Evolutionary conservation across 2,797 vertebrate species (phyloP).

Genomic region (Halcyon leucocephala): DNA sequence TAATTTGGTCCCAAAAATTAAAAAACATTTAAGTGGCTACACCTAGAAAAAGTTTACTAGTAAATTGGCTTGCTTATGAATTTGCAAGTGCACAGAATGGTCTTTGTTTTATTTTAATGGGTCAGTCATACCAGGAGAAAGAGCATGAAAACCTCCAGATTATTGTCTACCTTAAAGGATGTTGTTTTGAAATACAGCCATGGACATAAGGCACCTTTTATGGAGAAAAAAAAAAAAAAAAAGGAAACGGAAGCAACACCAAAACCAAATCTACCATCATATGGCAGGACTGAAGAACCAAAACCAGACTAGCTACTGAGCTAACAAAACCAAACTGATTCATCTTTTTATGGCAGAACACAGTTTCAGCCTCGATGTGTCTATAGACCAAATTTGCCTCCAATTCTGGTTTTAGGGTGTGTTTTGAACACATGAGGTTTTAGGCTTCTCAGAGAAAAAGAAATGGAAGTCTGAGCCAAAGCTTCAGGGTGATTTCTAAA

Average conservation of each 20-base stretch:
- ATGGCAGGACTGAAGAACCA: background rate
- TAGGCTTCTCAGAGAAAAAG: background rate
- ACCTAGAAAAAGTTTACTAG: background rate
- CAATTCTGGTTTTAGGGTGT: background rate
- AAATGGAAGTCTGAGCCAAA: background rate
- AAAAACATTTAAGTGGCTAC: background rate
- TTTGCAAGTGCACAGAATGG: background rate
- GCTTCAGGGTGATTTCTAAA: background rate
- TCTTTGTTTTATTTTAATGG: background rate
- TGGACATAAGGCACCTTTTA: background rate
- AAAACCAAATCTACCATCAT: background rate
- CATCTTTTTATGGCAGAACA: background rate
- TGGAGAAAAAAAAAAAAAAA: background rate
- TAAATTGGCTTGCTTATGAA: background rate
- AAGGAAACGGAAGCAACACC: background rate
- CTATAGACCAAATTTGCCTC: background rate
- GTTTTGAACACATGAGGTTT: background rate
- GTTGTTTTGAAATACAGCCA: conserved; percentile 1
- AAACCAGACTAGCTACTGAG: background rate
- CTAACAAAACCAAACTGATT: background rate
- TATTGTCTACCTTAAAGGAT: background rate
- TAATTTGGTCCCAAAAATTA: background rate
- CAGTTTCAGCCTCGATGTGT: fast-evolving
- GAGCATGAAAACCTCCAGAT: background rate
- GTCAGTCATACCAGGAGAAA: background rate